Percentiles rank a stretch among this genome's conserved stretches.
These are phyloP conservation scores for Drosophila athabasca DNA, from an alignment of 1,140 invertebrate genomes.

Conservation along the genomic window DNA sequence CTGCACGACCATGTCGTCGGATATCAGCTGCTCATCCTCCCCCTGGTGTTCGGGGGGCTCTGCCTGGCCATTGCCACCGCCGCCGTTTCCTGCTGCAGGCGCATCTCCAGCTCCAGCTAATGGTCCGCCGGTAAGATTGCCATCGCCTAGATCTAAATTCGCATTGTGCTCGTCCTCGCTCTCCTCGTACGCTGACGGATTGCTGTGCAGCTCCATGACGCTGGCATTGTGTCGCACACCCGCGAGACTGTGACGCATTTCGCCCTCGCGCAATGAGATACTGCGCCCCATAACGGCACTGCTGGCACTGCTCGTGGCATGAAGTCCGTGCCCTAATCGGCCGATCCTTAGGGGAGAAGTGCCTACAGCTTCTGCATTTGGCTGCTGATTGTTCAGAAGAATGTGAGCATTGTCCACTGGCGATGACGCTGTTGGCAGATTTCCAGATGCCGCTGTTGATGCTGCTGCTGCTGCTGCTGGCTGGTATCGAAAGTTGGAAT, in stretches of 20 bases:
- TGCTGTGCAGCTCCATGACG: constrained; percentile 55
- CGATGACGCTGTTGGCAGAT: background rate
- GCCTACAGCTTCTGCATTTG: background rate
- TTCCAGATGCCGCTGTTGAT: constrained; percentile 1
- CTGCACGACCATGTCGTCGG: constrained; percentile 71
- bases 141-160: constrained; percentile 3
- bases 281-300: constrained; percentile 55
- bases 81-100: background rate
- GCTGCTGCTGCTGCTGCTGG: constrained; percentile 10
- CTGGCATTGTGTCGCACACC: constrained; percentile 56
- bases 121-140: background rate
- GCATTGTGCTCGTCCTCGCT: constrained; percentile 9
- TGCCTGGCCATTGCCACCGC: background rate
- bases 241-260: constrained; percentile 49
- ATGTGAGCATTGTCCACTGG: constrained; percentile 54
- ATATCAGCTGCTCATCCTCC: constrained; percentile 65
- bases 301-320: background rate
- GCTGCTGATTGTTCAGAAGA: constrained; percentile 38
- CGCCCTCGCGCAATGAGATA: constrained; percentile 65
- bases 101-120: constrained; percentile 8
- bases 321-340: background rate
- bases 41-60: constrained; percentile 48
- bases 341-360: constrained; percentile 12
- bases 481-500: constrained; percentile 71
- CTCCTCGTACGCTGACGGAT: constrained; percentile 49